These are phyloP conservation scores for Xestobium rufovillosum DNA, from an alignment of 2,888 invertebrate species.

Conservation along the genomic window DNA sequence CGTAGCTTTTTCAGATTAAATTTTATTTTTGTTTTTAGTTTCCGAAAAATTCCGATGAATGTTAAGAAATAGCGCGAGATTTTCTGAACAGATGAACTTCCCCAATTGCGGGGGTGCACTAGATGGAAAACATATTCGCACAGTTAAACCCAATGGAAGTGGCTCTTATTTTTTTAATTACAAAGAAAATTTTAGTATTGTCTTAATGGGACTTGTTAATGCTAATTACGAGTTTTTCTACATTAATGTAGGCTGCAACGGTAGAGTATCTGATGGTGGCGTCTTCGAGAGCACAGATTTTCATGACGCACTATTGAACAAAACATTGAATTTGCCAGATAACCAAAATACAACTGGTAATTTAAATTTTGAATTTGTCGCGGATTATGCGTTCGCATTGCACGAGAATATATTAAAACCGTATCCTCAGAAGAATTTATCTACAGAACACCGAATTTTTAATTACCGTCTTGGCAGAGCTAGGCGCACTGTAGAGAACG, in stretches of 20 bases:
- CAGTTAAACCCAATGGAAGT: too few relatives aligned
- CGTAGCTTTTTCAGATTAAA: too few relatives aligned
- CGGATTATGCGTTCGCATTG: constrained; percentile 17
- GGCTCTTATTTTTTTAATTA: too few relatives aligned
- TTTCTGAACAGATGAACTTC: constrained; percentile 21
- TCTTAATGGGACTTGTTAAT: constrained; percentile 22
- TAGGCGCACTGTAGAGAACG: constrained; percentile 17
- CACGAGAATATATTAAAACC: constrained; percentile 18
- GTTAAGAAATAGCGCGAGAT: constrained; percentile 17
- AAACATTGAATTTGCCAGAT: constrained; percentile 10
- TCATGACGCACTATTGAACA: constrained; percentile 2
- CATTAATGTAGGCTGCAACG: constrained; percentile 10
- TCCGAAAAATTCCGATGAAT: constrained; percentile 9
- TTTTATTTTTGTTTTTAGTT: too few relatives aligned
- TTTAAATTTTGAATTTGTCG: constrained; percentile 16
- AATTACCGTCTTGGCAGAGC: constrained; percentile 18
- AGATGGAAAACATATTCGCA: too few relatives aligned
- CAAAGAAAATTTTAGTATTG: too few relatives aligned
- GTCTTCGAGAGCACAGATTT: constrained; percentile 6
- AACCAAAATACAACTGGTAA: constrained; percentile 9
- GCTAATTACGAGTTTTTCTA: constrained; percentile 22
- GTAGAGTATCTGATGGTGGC: constrained; percentile 9
- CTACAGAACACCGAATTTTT: constrained; percentile 14
- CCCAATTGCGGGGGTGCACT: constrained; percentile 24
- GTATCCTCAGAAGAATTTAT: constrained; percentile 15